Evolutionary conservation across 2,888 invertebrate genomes (phyloP), one percentile per base, ranked within the genome.

Genomic region (Chesias legatella): DNA sequence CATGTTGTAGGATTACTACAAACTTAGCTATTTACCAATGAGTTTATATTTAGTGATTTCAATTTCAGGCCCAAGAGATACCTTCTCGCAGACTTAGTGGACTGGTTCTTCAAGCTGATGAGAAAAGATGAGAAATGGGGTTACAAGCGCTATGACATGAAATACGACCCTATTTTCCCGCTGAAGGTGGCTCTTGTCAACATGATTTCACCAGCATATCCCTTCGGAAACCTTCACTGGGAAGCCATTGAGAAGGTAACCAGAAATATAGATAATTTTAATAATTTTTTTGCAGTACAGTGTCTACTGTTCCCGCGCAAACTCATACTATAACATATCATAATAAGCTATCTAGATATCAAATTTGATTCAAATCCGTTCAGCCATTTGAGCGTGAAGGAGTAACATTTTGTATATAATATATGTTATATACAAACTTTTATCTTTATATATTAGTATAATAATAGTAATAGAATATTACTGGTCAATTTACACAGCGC

Each of bases 21-120:
- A n/a, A n/a, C n/a, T n/a, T n/a, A n/a, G n/a, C n/a, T n/a, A n/a
- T n/a, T n/a, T n/a, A n/a, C n/a, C n/a, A n/a, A n/a, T n/a, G n/a
- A n/a, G n/a, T n/a, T n/a, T n/a, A n/a, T n/a, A n/a, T n/a, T 10
- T 17, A 7, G 2, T 36, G 7, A 23, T 13, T 51, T 82, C 13
- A 17, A 17, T 17, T 88, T 11, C 76, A 94, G 95, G 1, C 97
- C 98, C 0, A 92, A 93, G 62, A 90, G 94, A 26, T 98, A 97
- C 69, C 83, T 91, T 52, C 80, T 98, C 10, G 89, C 91, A 5
- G 96, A 96, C 58, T 68, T 98, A 38, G 91, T 96, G 0, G 94
- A 95, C 63, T 98, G 94, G 93, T 93, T 97, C 79, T 92, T 91
- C 78, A 88, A 90, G 8, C 73, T 94, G 2, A 93, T 95, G 91